phyloP scores from a whole-genome alignment of 2,797 vertebrate species.

The Euthynnus affinis region DNA sequence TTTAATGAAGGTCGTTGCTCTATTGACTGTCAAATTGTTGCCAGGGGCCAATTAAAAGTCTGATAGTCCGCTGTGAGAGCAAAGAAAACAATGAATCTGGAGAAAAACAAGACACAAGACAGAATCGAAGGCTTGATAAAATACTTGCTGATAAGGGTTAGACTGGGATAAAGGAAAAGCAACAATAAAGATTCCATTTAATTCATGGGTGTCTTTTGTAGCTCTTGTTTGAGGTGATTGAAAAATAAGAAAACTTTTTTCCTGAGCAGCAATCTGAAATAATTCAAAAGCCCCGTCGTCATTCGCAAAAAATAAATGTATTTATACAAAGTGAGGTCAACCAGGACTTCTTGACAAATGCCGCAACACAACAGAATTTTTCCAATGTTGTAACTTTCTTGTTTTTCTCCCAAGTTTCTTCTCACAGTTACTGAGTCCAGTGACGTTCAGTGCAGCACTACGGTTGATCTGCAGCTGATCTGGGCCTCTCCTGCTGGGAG shows the following conservation, averaged over 20 bases:
- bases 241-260: background rate
- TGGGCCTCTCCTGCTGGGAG: constrained; percentile 61
- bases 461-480: constrained; percentile 31
- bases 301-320: background rate
- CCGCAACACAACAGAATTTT: background rate
- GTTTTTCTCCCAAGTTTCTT: too few relatives aligned
- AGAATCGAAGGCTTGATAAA: constrained; percentile 16
- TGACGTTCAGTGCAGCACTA: background rate
- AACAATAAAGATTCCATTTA: background rate
- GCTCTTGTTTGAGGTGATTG: background rate
- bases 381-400: background rate
- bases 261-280: background rate
- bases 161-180: background rate
- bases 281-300: background rate
- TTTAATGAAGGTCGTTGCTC: constrained; percentile 77
- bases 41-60: constrained; percentile 74
- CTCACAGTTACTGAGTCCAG: background rate
- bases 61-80: constrained; percentile 38
- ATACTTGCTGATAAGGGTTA: constrained; percentile 4
- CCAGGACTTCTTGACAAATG: background rate
- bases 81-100: constrained; percentile 45
- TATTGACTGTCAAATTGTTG: constrained; percentile 77
- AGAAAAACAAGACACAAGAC: constrained; percentile 27
- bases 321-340: background rate
- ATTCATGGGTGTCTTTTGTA: background rate